phyloP scores from a whole-genome alignment of 1,140 invertebrate genomes.

The Propsilocerus akamusi region DNA sequence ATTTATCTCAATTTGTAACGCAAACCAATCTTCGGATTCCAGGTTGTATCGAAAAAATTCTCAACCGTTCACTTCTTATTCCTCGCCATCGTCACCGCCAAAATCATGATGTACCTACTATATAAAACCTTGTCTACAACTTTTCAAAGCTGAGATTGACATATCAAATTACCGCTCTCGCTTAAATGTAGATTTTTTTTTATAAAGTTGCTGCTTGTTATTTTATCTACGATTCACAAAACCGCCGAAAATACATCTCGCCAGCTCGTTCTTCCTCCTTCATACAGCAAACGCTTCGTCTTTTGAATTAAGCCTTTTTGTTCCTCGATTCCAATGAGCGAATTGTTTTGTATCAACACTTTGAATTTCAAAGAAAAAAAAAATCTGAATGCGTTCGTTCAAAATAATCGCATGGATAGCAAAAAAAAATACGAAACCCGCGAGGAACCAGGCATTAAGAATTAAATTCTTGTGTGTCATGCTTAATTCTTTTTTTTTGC shows the following conservation, averaged over 20 bases:
- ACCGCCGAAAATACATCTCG: background rate
- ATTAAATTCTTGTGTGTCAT: too few relatives aligned
- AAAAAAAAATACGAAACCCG: too few relatives aligned
- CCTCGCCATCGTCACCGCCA: background rate
- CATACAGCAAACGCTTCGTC: background rate
- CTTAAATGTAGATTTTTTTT: background rate
- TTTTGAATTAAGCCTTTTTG: background rate
- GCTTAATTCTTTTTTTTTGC: too few relatives aligned
- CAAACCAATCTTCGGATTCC: too few relatives aligned
- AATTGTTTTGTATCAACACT: background rate
- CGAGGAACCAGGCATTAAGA: too few relatives aligned
- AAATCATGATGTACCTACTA: background rate
- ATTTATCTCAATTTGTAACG: too few relatives aligned
- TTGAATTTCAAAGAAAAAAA: background rate
- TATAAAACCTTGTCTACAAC: background rate
- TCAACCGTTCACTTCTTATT: background rate
- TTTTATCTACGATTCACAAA: conserved; percentile 3
- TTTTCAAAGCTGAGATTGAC: background rate
- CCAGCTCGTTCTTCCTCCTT: too few relatives aligned
- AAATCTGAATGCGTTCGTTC: background rate
- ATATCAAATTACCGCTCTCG: conserved; percentile 1
- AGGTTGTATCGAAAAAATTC: background rate
- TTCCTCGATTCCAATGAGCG: background rate
- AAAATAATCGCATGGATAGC: too few relatives aligned
- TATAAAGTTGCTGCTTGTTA: background rate